Evolutionary conservation across 2,888 invertebrate species (phyloP), one percentile per base, ranked within the genome.

Genomic region (Dryobota labecula): DNA sequence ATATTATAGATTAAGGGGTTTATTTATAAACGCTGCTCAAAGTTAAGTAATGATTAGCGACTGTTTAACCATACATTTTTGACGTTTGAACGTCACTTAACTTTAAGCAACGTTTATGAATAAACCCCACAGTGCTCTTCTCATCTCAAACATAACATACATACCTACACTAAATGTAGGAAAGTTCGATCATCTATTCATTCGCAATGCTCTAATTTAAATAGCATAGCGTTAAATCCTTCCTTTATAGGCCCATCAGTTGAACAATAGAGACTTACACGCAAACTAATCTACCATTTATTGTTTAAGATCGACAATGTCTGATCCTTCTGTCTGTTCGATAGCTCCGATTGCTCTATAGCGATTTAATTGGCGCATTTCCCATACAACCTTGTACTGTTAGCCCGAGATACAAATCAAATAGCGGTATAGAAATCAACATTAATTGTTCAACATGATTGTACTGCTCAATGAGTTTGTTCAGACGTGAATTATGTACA

Each of bases 391-490:
- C 78, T 82, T 81, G 80, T 87, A 90, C 90, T 87, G 89, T 88
- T 90, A 89, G 74, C 73, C 74, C 76, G 77, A 89, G 92, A 93
- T 93, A 91, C 89, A 89, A 90, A 93, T 93, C 93, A 91, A 90
- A 92, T 92, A 93, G 89, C 92, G 91, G 92, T 90, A 92, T 92
- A 90, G 89, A 88, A 92, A 93, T 94, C 92, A 91, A 92, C 93
- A 92, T 92, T 93, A 93, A 93, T 94, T 94, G 94, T 94, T 92
- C 89, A 87, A 86, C 84, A 82, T 87, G 89, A 91, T 91, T 89
- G 91, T 90, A 79, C 65, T 79, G 86, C 86, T 86, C 80, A 85
- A 83, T 80, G 84, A 78, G 70, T 76, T 69, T 62, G 65, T 77
- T 76, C 79, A 78, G 75, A 78, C 76, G 68, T 82, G 45, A 69